Base-by-base conservation (phyloP, 1,140 invertebrate species). In the Chelonus insularis region DNA sequence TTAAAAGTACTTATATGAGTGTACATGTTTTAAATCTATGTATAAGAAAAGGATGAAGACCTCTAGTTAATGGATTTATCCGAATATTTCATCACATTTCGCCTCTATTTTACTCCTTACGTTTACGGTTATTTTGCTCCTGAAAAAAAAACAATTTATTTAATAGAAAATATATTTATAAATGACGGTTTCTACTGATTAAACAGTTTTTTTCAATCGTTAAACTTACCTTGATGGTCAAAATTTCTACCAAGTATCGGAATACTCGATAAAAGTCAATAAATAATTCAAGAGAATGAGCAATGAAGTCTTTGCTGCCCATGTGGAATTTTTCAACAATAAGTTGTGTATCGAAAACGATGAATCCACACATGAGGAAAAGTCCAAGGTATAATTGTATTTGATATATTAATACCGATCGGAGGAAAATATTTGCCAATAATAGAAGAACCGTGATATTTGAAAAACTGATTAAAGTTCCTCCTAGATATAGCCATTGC, bases 331-430 rank as follows among this genome's bases (percentile, higher is more conserved):
- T 98, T 75, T 97, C 95, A 65, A 97, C 90, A 65, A 99, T 98
- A 51, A 95, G 81, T 80, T 98, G 96, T 7, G 96, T 99, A 74
- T 99, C 96, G 72, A 93, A 98, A 23, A 98, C 83, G 18, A 99
- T 88, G 78, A 98, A 98, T 45, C 88, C 94, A 76, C 94, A 96
- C 89, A 98, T 95, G 4, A 97, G 79, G 47, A 89, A 81, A 11
- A 98, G 84, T 52, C 95, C 95, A 50, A 94, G 71, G 76, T 98
- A 97, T 8, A 98, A 78, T 68, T 96, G 88, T 37, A 87, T 74
- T 87, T 96, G 78, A 76, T 90, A 94, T n/a, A 97, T 75, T 36
- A 95, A 77, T 16, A 85, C 76, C 23, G 93, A 96, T 64, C 89
- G 88, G 73, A 96, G 87, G 80, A 97, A 95, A 63, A 97, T 79